Evolutionary conservation across 1,140 invertebrate species (phyloP).

Genomic region (Anoplophora glabripennis): DNA sequence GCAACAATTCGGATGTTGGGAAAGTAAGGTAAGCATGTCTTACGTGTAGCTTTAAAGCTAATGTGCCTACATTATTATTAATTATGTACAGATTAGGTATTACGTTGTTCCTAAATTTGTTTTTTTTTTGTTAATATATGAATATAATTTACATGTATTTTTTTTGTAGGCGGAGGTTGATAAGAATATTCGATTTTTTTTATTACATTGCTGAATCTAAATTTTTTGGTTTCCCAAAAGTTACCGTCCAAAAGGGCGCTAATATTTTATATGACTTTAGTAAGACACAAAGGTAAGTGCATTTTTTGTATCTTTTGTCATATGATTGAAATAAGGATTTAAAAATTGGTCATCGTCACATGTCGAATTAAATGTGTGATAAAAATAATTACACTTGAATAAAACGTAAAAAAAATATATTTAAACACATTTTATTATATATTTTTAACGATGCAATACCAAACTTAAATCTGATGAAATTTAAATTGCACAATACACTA

Average conservation of each 20-base stretch:
- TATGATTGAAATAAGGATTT: constrained; percentile 10
- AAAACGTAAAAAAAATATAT: background rate
- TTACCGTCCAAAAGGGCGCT: constrained; percentile 72
- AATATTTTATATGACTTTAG: constrained; percentile 83
- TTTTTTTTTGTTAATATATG: too few relatives aligned
- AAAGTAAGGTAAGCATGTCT: too few relatives aligned
- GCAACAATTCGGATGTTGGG: too few relatives aligned
- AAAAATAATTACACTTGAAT: background rate
- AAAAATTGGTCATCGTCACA: constrained; percentile 15
- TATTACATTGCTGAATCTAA: too few relatives aligned
- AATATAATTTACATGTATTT: too few relatives aligned
- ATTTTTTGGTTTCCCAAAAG: constrained; percentile 5
- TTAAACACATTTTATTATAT: constrained; percentile 6
- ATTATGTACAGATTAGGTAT: too few relatives aligned
- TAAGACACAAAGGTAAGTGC: constrained; percentile 66
- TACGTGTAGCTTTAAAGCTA: too few relatives aligned
- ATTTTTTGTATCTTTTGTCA: background rate
- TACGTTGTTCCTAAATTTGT: too few relatives aligned
- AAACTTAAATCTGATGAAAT: background rate
- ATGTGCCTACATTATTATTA: too few relatives aligned
- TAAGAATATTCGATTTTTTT: too few relatives aligned
- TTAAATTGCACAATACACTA: too few relatives aligned
- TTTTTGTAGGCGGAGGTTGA: too few relatives aligned
- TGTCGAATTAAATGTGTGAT: background rate
- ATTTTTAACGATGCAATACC: constrained; percentile 15